These are phyloP conservation scores for Parambassis ranga DNA, from an alignment of 2,797 vertebrate genomes.

Conservation along the genomic window DNA sequence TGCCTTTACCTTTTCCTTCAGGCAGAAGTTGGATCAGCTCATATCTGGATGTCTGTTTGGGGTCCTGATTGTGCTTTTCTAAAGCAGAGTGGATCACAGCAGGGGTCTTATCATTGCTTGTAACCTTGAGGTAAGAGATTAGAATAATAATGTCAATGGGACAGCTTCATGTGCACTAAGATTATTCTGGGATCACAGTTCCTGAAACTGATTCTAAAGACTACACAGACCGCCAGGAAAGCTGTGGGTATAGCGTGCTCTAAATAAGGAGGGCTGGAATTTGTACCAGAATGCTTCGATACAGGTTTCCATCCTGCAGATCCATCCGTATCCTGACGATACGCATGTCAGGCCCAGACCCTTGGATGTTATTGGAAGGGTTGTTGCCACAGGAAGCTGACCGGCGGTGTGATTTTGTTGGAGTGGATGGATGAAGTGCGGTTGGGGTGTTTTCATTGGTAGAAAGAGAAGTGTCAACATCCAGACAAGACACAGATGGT, in stretches of 20 bases:
- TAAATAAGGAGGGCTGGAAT: neutral
- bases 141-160: conserved; percentile 26
- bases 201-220: conserved; percentile 39
- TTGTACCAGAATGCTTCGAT: conserved; percentile 90
- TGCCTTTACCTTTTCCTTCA: conserved; percentile 85
- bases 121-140: conserved; percentile 80
- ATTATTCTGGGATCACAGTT: conserved; percentile 22
- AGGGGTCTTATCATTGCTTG: conserved; percentile 92
- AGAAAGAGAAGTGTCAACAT: conserved; percentile 82
- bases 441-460: conserved; percentile 66
- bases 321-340: conserved; percentile 91
- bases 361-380: conserved; percentile 58
- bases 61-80: conserved; percentile 90
- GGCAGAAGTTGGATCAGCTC: conserved; percentile 90
- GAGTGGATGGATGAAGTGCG: conserved; percentile 69
- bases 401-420: conserved; percentile 85
- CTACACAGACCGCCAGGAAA: conserved; percentile 29
- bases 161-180: conserved; percentile 43
- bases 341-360: conserved; percentile 83
- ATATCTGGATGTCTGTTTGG: conserved; percentile 78
- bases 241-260: conserved; percentile 16
- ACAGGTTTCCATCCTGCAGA: conserved; percentile 88
- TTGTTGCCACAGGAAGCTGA: conserved; percentile 82
- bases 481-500: conserved; percentile 88
- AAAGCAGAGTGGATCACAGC: conserved; percentile 87